phyloP scores from a whole-genome alignment of 2,888 invertebrate genomes.

The Cepaea hortensis region DNA sequence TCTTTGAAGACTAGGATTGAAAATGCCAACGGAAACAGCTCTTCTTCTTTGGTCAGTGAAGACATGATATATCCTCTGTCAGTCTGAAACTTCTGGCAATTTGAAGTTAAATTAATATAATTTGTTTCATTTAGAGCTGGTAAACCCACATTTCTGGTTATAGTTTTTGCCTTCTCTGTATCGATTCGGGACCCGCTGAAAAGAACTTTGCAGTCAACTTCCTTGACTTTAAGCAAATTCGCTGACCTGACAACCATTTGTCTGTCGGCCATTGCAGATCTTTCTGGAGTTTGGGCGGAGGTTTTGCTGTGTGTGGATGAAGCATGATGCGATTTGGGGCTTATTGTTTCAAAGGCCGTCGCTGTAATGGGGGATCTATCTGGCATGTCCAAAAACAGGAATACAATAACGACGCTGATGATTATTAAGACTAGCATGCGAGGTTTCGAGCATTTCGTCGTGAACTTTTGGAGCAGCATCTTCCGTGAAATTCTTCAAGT shows the following conservation, averaged over 20 bases:
- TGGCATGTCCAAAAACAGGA: not conserved
- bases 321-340: no score
- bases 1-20: conserved; percentile 34
- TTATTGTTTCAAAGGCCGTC: no score
- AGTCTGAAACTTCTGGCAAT: conserved; percentile 9
- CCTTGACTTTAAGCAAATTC: not conserved
- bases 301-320: no score
- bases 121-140: not conserved
- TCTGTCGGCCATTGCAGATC: not conserved
- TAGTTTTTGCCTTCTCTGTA: not conserved
- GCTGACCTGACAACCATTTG: not conserved
- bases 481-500: not conserved
- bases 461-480: not conserved
- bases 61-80: conserved; percentile 33
- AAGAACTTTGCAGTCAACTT: not conserved
- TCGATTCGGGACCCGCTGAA: not conserved
- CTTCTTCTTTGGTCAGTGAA: conserved; percentile 23
- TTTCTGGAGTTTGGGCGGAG: not conserved
- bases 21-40: conserved; percentile 33
- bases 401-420: not conserved
- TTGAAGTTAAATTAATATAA: conserved; percentile 21
- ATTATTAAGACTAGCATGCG: not conserved
- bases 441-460: not conserved
- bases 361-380: no score
- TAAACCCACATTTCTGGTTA: not conserved